Evolutionary conservation across 2,113 vertebrate genomes (phyloP), one percentile per base, ranked within the genome.

Genomic region (Haemorhous mexicanus): DNA sequence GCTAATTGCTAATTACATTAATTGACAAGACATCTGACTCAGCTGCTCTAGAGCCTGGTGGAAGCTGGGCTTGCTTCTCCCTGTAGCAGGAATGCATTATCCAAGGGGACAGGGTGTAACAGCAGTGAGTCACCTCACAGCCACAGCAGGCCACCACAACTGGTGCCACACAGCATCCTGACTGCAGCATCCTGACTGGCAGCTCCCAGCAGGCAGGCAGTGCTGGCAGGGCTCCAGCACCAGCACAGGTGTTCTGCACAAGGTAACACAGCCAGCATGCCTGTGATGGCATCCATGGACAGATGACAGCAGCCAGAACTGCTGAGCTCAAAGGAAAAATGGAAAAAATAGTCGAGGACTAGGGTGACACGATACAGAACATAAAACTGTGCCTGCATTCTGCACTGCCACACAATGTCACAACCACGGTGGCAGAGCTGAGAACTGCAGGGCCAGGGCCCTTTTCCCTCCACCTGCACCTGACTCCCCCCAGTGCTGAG

Each of bases 221-320:
- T 19, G 30, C 67, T 39, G 22, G 2, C 50, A 81, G 49, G 1
- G 27, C 61, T 56, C 27, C 1, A 47, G 37, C 64, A 81, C 27
- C 47, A 66, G 13, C 61, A 37, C 1, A 22, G 17, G 46, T 22
- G n/a, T 5, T 53, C 37, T 39, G 16, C 7, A 3, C 33, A 33
- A 43, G 35, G 20, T 17, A 37, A 23, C 30, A 13, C 1, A 30
- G 78, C 37, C 24, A 58, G 46, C 32, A 41, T 1, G 1, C 19
- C 12, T 14, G 10, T 4, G 13, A 11, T 9, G 49, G 61, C 44
- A 69, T 6, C 37, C 44, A 10, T 1, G 4, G 16, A 56, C 43
- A 89, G 24, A 22, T 50, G 26, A 17, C 3, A 2, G 4, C 0
- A 2, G 14, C 2, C 4, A 0, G 13, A 35, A 35, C 13, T 28